Evolutionary conservation across 2,113 vertebrate species (phyloP), one percentile per base, ranked within the genome.

Genomic region (Brachirus orientalis): DNA sequence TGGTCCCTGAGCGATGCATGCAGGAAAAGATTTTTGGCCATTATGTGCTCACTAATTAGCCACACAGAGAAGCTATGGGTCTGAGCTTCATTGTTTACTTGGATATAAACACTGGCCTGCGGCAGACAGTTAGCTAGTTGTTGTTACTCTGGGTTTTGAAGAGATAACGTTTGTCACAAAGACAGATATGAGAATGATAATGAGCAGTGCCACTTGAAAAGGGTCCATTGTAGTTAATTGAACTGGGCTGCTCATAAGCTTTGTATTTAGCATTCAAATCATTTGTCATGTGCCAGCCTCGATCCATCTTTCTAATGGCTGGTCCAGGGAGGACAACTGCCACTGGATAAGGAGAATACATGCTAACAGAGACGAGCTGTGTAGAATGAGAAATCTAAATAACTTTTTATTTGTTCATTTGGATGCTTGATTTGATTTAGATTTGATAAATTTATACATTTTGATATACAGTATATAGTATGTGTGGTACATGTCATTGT

Each of bases 141-240:
- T 19, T 72, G 72, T 61, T 81, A 55, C 54, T 75, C 52, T 82
- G 61, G 36, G 52, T 74, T 76, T 73, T 60, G 45, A 28, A 66
- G 52, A 54, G 40, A 47, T 59, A 64, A 38, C 61, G 81, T 81
- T 69, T 71, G 56, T 85, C 82, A 83, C 38, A 4, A n/a, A 66
- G 62, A 76, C 66, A 59, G 85, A 86, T 77, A 83, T 76, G 63
- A 82, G 72, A 60, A 37, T 17, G 83, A 83, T 83, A 83, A 83
- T 70, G 20, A 84, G 78, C 77, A 41, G 19, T 47, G 62, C 53
- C 59, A 56, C 20, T 8, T 6, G 75, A 58, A 85, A 83, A 79
- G 63, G 69, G 70, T 57, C 68, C 75, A 70, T 67, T 48, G 54
- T 83, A 82, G 79, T 89, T 83, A 83, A 88, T 81, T 84, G 75